Evolutionary conservation across 2,113 vertebrate species (phyloP), one percentile per base, ranked within the genome.

Genomic region (Chionis minor): DNA sequence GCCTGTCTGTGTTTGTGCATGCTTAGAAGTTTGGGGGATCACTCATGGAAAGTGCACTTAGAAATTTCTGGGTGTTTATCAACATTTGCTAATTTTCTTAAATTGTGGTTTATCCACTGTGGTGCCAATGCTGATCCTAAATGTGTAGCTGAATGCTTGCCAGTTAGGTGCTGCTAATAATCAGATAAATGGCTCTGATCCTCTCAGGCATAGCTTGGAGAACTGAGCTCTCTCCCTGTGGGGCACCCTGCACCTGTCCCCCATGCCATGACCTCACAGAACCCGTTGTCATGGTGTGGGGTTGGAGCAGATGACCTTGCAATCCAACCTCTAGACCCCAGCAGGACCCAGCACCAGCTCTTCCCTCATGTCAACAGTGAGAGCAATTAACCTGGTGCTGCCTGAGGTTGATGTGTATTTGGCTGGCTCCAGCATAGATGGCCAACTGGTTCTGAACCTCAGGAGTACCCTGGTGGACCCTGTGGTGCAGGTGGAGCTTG

Each of bases 281-380:
- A 10, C 14, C 19, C 1, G 1, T 3, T 12, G 19, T 44, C 21
- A 30, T 0, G 0, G 51, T 12, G 4, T 32, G 11, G 5, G 15
- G 4, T 16, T 70, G 33, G 27, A 80, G 35, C 69, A 52, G 18
- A 12, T 9, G 27, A 71, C 8, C 5, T 79, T 4, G 5, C 38
- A 33, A 30, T n/a, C 11, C 61, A 82, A 6, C 5, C 15, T 40
- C 33, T 3, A 4, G 23, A 45, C 9, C 7, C 6, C 19, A 55
- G 58, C 40, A 77, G 18, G 45, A 90, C 4, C 5, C 35, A 38
- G 15, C 14, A 91, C 35, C 35, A 1, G 2, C 55, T 84, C 54
- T 66, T 80, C 19, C 21, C 8, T 73, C 19, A 51, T 4, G 4
- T 1, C 12, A 1, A 22, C 21, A 32, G 32, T 45, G 40, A 61